These are phyloP conservation scores for Agrochola litura DNA, from an alignment of 2,888 invertebrate species.

Conservation along the genomic window DNA sequence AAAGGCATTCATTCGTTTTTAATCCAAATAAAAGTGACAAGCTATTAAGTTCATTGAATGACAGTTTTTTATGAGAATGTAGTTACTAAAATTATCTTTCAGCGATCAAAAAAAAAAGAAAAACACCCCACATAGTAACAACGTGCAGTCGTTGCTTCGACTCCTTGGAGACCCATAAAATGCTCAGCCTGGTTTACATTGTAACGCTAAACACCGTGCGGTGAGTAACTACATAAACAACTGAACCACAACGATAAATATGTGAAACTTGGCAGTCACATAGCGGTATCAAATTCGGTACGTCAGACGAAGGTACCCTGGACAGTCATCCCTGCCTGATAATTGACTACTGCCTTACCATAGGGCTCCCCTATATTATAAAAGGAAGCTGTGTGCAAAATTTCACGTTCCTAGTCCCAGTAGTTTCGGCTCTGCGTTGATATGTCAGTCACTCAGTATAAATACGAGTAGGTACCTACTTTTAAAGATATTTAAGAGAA, in stretches of 20 bases:
- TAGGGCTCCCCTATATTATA: too few species aligned
- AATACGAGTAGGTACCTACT: too few species aligned
- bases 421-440: too few species aligned
- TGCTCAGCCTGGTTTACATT: constrained; percentile 26
- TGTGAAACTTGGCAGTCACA: neutral
- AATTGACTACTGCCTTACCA: neutral
- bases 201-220: constrained; percentile 4
- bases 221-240: neutral
- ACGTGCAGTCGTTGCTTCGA: neutral
- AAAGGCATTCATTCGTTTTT: constrained; percentile 29
- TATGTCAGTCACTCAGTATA: too few species aligned
- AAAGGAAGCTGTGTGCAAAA: too few species aligned
- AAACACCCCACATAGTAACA: neutral
- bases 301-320: neutral
- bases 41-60: constrained; percentile 19
- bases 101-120: constrained; percentile 1
- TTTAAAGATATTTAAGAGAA: too few species aligned
- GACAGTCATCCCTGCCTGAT: too few species aligned
- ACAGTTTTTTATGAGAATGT: constrained; percentile 1
- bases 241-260: neutral
- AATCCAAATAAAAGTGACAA: constrained; percentile 33
- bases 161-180: constrained; percentile 39
- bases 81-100: constrained; percentile 5
- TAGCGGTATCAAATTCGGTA: neutral
- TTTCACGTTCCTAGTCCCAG: too few species aligned